Evolutionary conservation across 2,113 vertebrate genomes (phyloP).

Genomic region (Merops nubicus): DNA sequence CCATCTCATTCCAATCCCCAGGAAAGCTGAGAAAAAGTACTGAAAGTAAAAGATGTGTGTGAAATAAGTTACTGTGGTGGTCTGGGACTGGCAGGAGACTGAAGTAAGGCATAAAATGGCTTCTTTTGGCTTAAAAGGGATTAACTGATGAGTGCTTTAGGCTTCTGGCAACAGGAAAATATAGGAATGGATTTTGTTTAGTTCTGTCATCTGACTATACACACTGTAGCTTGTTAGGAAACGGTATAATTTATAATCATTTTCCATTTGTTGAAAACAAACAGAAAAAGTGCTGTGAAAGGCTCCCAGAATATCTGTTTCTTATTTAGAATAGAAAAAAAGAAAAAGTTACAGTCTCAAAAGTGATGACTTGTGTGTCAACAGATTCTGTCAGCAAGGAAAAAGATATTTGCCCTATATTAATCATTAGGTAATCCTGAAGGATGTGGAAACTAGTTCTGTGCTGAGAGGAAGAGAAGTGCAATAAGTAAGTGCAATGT

Average conservation of each 20-base stretch:
- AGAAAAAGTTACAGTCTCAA: neutral
- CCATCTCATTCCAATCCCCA: neutral
- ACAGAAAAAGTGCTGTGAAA: constrained; percentile 51
- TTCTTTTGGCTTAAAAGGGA: neutral
- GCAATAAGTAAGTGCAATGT: neutral
- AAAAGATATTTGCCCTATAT: constrained; percentile 7
- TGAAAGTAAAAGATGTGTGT: neutral
- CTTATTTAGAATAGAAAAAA: constrained; percentile 32
- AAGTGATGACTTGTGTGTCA: neutral
- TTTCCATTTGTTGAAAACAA: constrained; percentile 51
- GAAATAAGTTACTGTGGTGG: neutral
- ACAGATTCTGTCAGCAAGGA: constrained; percentile 17
- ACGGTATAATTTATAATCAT: neutral
- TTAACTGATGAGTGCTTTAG: neutral
- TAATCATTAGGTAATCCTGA: neutral
- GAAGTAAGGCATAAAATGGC: neutral
- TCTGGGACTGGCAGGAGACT: neutral
- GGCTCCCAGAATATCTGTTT: constrained; percentile 26
- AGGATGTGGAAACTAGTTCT: neutral
- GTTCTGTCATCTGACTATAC: neutral
- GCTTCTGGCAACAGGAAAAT: neutral
- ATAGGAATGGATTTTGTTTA: neutral
- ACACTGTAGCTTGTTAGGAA: neutral
- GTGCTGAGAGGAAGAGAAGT: neutral
- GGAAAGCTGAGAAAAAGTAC: neutral